Base-by-base conservation (phyloP, 2,888 invertebrate species). In the Chrysina gloriosa region DNA sequence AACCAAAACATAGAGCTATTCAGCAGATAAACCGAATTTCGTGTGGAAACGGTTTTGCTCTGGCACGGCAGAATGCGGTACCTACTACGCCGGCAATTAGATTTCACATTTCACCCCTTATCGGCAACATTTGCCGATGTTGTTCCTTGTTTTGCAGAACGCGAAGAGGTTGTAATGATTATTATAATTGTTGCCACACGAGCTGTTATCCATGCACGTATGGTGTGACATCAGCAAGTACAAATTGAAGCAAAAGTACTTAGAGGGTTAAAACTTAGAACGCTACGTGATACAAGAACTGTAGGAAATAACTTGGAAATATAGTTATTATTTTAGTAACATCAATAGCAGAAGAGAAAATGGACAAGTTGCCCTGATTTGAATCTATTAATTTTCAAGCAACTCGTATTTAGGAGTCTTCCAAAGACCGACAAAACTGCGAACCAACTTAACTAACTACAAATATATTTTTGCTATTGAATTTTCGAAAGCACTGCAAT, bases 91-190 rank as follows among this genome's bases (percentile, higher is more conserved):
- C 25, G 25, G 27, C 58, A 58, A 58, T 58, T 58, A 58, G 14
- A 58, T 27, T 58, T 58, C 39, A 42, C 58, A 27, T 58, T 58
- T 39, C 42, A 42, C 42, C 58, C 58, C 58, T 58, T 58, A 58
- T 58, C 58, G 42, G 27, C 14, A 27, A 25, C 39, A 42, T 58
- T 58, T 42, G 9, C 25, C 56, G 14, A 39, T 25, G 58, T 58
- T 42, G 58, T 58, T 11, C 19, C 7, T 25, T 58, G 39, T 42
- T 39, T 39, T 14, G 58, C 27, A 58, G 42, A 42, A 25, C 11
- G 58, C 58, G 25, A 58, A 58, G 42, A 9, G 58, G 25, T 58
- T 39, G 58, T 58, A 58, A 58, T 58, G 58, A 27, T 42, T 58
- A 58, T 27, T 58, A 25, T 27, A 58, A 39, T 42, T 58, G 58